Conservation (phyloP, 2,888 invertebrate genomes). For the Corythucha ciliata region DNA sequence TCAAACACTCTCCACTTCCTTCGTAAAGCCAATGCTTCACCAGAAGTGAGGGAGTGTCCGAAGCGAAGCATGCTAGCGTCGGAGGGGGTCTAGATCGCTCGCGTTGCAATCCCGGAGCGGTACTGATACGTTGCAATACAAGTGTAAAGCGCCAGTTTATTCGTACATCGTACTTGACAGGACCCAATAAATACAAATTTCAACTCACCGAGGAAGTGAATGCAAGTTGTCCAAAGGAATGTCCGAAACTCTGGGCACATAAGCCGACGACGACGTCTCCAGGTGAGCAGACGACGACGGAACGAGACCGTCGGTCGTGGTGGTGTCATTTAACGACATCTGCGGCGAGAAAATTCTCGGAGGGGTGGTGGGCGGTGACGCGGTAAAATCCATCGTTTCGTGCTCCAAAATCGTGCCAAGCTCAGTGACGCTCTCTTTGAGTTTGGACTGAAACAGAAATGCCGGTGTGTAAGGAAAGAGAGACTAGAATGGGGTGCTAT, state of each 20-base stretch:
- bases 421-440: slow-evolving; percentile 54
- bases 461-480: too few species aligned
- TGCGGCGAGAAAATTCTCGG: slow-evolving; percentile 25
- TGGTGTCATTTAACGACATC: neutral
- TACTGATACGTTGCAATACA: too few species aligned
- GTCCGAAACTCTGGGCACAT: slow-evolving; percentile 12
- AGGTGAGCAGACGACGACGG: neutral
- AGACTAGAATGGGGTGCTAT: too few species aligned
- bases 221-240: slow-evolving; percentile 31
- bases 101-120: too few species aligned
- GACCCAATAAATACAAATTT: too few species aligned
- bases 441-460: slow-evolving; percentile 40
- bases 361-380: slow-evolving; percentile 48
- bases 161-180: too few species aligned
- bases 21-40: too few species aligned
- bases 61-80: too few species aligned
- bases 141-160: too few species aligned
- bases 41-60: too few species aligned
- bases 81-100: too few species aligned
- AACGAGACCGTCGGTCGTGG: neutral
- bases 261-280: slow-evolving; percentile 5
- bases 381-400: slow-evolving; percentile 76
- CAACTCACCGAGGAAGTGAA: slow-evolving; percentile 29
- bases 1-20: too few species aligned
- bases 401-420: slow-evolving; percentile 90